Percentiles rank a stretch among this genome's conserved stretches.
These are phyloP conservation scores for Chelonus formosanus DNA, from an alignment of 2,888 invertebrate species.

Conservation along the genomic window DNA sequence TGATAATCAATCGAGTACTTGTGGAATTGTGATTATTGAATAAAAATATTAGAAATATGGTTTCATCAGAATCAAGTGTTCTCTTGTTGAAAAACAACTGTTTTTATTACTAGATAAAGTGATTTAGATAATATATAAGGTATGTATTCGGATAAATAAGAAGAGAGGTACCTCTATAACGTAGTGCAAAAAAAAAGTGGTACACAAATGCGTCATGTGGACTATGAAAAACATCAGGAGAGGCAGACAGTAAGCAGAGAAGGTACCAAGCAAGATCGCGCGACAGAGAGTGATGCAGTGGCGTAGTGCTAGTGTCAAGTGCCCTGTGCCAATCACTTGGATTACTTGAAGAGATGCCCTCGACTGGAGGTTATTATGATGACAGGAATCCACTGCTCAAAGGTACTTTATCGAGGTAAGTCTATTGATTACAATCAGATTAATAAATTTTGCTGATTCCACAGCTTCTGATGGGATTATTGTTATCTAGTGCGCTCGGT, in stretches of 20 bases:
- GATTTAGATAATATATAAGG: no score
- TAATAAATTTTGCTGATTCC: not conserved
- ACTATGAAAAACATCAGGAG: conserved; percentile 16
- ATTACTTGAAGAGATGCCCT: conserved; percentile 63
- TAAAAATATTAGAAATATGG: no score
- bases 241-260: conserved; percentile 32
- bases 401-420: conserved; percentile 70
- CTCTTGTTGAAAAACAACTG: no score
- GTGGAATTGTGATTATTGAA: not conserved
- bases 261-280: conserved; percentile 50
- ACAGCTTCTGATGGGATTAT: not conserved
- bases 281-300: conserved; percentile 61
- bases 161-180: no score
- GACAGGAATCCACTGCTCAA: conserved; percentile 71
- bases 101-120: no score
- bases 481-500: conserved; percentile 38
- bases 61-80: no score
- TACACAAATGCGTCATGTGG: conserved; percentile 16
- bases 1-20: conserved; percentile 4
- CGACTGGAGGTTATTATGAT: conserved; percentile 68
- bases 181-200: conserved; percentile 5
- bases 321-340: conserved; percentile 61
- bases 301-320: conserved; percentile 59
- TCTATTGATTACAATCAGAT: not conserved
- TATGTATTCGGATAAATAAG: no score